A percentile compares a stretch with the other conserved stretches of the same genome.
Conservation (phyloP, 2,888 invertebrate species). For the Uloborus plumipes region DNA sequence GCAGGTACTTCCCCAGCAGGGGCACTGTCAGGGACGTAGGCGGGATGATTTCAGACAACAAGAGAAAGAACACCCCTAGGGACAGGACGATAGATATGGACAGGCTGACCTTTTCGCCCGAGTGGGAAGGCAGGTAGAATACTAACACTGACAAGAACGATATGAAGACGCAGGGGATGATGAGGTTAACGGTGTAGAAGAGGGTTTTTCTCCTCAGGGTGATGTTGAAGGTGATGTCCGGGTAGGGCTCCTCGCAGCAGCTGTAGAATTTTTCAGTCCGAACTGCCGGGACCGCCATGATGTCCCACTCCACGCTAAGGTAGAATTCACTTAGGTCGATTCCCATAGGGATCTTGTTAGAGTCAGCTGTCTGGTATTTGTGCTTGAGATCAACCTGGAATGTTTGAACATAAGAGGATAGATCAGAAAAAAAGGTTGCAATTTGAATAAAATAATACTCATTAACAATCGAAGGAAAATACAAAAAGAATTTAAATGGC, state of each 20-base stretch:
- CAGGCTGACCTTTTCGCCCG: constrained; percentile 98
- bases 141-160: constrained; percentile 95
- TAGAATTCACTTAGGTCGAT: constrained; percentile 75
- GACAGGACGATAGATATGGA: constrained; percentile 99
- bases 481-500: too few species aligned
- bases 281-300: constrained; percentile 70
- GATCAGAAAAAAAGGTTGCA: too few species aligned
- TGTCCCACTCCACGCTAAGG: constrained; percentile 75
- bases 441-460: too few species aligned
- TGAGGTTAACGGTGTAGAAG: constrained; percentile 96
- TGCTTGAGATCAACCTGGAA: constrained; percentile 67
- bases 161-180: constrained; percentile 96
- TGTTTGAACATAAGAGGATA: neutral
- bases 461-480: too few species aligned
- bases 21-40: constrained; percentile 97
- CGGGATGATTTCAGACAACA: constrained; percentile 98
- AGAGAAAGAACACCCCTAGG: constrained; percentile 97
- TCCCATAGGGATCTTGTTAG: constrained; percentile 68
- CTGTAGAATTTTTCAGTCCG: constrained; percentile 66
- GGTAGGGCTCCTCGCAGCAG: constrained; percentile 80
- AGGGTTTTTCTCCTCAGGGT: constrained; percentile 97
- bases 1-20: constrained; percentile 92
- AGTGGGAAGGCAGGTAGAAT: constrained; percentile 97
- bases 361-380: constrained; percentile 68
- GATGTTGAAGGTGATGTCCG: constrained; percentile 98